phyloP scores from a whole-genome alignment of 2,113 vertebrate genomes.

The Uria lomvia region DNA sequence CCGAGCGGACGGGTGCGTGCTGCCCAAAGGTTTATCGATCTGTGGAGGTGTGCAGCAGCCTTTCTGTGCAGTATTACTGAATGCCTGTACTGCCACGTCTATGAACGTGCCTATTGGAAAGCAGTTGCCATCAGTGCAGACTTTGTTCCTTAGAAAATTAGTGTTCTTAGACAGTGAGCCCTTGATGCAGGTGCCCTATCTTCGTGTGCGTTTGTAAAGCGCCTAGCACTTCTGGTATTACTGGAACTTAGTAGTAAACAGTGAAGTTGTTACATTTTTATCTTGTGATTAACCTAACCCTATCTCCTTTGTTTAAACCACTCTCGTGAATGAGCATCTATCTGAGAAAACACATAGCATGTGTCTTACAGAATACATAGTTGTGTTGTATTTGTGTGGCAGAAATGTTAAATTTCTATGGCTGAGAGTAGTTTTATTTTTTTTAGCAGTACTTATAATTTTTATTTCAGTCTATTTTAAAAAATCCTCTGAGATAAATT shows the following conservation, averaged over 20 bases:
- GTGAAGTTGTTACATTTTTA: slow-evolving; percentile 5
- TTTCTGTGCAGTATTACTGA: rapidly evolving
- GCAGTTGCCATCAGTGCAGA: neutral
- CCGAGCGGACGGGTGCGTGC: rapidly evolving
- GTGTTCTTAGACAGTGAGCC: neutral
- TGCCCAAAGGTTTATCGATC: neutral
- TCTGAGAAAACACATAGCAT: neutral
- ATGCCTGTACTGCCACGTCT: neutral
- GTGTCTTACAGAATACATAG: neutral
- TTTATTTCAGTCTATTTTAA: neutral
- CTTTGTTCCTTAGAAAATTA: neutral
- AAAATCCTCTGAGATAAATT: neutral
- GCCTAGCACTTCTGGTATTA: neutral
- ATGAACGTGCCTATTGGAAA: neutral
- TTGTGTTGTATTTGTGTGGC: neutral
- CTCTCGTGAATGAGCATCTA: neutral
- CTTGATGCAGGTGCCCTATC: neutral
- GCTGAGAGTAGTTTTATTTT: neutral
- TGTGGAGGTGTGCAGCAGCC: neutral
- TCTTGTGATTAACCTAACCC: slow-evolving; percentile 13
- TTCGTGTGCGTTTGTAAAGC: neutral
- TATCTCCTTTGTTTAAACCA: slow-evolving; percentile 54
- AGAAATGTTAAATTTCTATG: neutral
- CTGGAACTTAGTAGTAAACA: slow-evolving; percentile 35
- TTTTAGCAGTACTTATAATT: neutral